These are phyloP conservation scores for Ellobium chinense DNA, from an alignment of 2,888 invertebrate genomes.

Conservation along the genomic window DNA sequence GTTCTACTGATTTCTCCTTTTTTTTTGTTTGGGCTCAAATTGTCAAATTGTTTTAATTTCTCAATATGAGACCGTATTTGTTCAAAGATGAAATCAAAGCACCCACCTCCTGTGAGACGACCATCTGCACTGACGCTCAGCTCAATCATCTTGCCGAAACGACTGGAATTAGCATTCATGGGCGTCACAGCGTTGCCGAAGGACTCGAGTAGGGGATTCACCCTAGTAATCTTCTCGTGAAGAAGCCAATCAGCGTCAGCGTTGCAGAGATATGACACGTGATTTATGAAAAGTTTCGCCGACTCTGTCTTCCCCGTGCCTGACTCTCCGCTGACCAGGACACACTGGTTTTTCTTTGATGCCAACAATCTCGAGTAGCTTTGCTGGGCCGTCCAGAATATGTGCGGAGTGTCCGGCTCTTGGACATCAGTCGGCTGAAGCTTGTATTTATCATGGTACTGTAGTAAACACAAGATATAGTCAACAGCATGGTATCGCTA, in stretches of 20 bases:
- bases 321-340: constrained; percentile 69
- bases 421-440: no score
- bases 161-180: constrained; percentile 73
- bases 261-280: constrained; percentile 37
- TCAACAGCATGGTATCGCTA: no score
- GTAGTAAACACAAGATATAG: no score
- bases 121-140: constrained; percentile 56
- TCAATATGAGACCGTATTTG: no score
- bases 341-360: constrained; percentile 56
- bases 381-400: constrained; percentile 67
- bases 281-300: constrained; percentile 67
- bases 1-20: no score
- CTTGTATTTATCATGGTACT: no score
- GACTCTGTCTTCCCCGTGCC: constrained; percentile 72
- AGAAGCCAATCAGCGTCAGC: no score
- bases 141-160: constrained; percentile 73
- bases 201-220: constrained; percentile 72
- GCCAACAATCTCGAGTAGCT: constrained; percentile 54
- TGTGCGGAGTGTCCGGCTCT: constrained; percentile 57
- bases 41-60: no score
- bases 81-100: not conserved
- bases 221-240: constrained; percentile 42
- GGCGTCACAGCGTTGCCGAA: constrained; percentile 74
- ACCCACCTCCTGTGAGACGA: not conserved
- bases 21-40: no score